Percentiles rank a stretch among this genome's conserved stretches.
Evolutionary conservation across 2,113 vertebrate genomes (phyloP).

Genomic region (Anas platyrhynchos): DNA sequence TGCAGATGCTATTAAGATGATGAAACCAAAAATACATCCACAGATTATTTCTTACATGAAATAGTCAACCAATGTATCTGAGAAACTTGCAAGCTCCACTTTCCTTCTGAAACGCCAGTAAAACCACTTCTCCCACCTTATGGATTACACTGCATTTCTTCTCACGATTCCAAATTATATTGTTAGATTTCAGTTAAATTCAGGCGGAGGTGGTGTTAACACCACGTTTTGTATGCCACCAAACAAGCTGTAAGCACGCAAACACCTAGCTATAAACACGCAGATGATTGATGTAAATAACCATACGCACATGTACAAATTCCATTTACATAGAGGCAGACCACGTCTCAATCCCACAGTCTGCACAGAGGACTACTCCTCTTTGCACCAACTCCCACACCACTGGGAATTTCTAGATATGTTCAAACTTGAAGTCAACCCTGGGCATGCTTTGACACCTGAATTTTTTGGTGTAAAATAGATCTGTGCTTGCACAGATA

Average conservation of each 20-base stretch:
- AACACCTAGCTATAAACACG: not conserved
- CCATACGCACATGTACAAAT: not conserved
- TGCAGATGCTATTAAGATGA: not conserved
- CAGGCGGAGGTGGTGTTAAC: not conserved
- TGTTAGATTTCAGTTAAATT: not conserved
- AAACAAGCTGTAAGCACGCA: not conserved
- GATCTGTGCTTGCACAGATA: not conserved
- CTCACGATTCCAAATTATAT: not conserved
- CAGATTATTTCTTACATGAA: not conserved
- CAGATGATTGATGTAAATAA: not conserved
- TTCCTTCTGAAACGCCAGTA: not conserved
- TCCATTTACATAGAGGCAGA: not conserved
- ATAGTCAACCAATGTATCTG: not conserved
- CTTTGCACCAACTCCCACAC: not conserved
- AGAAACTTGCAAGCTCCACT: not conserved
- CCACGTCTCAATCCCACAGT: not conserved
- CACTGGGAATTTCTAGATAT: not conserved
- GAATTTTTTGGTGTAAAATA: not conserved
- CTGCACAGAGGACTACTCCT: not conserved
- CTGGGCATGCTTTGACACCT: not conserved
- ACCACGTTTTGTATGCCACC: not conserved
- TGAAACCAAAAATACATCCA: not conserved
- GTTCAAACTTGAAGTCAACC: not conserved
- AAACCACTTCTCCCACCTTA: not conserved
- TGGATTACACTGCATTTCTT: not conserved